Evolutionary conservation across 2,113 vertebrate species (phyloP).

Genomic region (Merops nubicus): DNA sequence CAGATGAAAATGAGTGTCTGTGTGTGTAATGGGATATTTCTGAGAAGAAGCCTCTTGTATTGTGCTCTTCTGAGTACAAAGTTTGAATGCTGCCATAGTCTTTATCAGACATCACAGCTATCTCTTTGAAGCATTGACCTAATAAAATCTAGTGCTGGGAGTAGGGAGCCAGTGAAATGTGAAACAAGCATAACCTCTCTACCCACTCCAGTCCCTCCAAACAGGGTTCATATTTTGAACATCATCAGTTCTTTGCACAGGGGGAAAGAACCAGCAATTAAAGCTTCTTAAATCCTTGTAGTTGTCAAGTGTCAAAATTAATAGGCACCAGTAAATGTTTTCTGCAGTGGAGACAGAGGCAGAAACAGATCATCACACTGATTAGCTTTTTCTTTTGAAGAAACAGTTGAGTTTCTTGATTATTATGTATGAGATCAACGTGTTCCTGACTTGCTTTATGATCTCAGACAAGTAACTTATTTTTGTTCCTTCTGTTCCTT

Average conservation of each 20-base stretch:
- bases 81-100: background rate
- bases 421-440: background rate
- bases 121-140: background rate
- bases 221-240: background rate
- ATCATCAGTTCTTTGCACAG: background rate
- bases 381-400: background rate
- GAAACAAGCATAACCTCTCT: background rate
- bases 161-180: background rate
- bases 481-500: background rate
- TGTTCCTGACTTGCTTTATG: background rate
- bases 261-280: background rate
- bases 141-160: background rate
- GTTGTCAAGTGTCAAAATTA: background rate
- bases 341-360: background rate
- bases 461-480: background rate
- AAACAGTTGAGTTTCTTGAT: background rate
- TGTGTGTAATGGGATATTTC: constrained; percentile 30
- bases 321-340: background rate
- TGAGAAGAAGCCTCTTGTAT: constrained; percentile 20
- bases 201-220: background rate
- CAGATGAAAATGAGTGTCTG: background rate
- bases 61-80: background rate
- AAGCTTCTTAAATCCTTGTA: background rate
- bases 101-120: background rate
- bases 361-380: background rate